phyloP scores from a whole-genome alignment of 2,888 invertebrate genomes.

The Morinoia aosen region DNA sequence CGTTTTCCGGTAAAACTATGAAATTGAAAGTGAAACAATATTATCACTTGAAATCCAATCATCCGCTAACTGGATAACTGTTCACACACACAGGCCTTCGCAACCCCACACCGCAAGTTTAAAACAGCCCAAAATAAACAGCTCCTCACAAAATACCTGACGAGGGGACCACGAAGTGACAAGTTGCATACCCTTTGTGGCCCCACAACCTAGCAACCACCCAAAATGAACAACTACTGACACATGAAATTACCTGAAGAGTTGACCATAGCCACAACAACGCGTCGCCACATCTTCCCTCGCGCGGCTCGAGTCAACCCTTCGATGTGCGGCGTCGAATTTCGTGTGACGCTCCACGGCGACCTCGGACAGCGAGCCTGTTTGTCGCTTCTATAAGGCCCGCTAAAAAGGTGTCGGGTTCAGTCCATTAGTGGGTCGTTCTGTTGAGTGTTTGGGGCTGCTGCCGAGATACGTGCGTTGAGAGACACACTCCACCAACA shows the following conservation, averaged over 20 bases:
- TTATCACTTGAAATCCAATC: too few relatives aligned
- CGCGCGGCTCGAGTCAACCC: not conserved
- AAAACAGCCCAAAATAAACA: too few relatives aligned
- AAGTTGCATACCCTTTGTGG: too few relatives aligned
- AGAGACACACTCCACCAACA: not conserved
- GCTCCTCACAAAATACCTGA: too few relatives aligned
- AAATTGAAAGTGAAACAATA: too few relatives aligned
- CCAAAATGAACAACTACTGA: not conserved
- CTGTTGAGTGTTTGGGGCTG: slow-evolving; percentile 1
- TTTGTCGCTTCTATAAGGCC: not conserved
- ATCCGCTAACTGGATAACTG: too few relatives aligned
- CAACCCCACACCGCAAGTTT: too few relatives aligned
- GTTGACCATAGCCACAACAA: not conserved
- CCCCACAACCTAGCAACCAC: too few relatives aligned
- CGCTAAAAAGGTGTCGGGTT: slow-evolving; percentile 33
- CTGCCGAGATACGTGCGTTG: not conserved
- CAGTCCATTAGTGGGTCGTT: slow-evolving; percentile 17
- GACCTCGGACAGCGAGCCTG: not conserved
- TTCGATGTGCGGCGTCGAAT: not conserved
- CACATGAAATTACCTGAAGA: not conserved
- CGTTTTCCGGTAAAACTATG: too few relatives aligned
- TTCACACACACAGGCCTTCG: too few relatives aligned
- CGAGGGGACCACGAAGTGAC: too few relatives aligned
- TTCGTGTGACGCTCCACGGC: not conserved
- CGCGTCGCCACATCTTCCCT: not conserved